These are phyloP conservation scores for Pangasius larnaudii DNA, from an alignment of 2,797 vertebrate genomes.

Conservation along the genomic window DNA sequence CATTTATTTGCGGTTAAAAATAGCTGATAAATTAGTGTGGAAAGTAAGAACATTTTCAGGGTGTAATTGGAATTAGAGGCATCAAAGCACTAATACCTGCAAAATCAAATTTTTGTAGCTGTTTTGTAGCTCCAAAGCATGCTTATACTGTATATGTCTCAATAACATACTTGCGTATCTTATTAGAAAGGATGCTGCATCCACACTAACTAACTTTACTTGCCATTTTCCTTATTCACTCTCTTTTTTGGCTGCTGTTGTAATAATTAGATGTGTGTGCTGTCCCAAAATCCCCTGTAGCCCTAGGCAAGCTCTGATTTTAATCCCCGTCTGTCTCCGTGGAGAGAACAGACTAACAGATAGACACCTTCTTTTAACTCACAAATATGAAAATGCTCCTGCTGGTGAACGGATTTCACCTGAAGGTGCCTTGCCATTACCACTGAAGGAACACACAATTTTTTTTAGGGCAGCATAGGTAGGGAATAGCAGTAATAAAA, in stretches of 20 bases:
- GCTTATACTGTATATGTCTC: not conserved
- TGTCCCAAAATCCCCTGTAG: conserved; percentile 77
- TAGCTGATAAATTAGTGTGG: not conserved
- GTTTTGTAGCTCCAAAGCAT: not conserved
- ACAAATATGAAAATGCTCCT: conserved; percentile 65
- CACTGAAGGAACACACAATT: conserved; percentile 76
- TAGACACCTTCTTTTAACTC: conserved; percentile 31
- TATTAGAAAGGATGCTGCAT: conserved; percentile 1
- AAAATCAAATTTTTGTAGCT: not conserved
- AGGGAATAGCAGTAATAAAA: conserved; percentile 34
- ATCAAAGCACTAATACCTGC: not conserved
- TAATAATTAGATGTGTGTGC: conserved; percentile 54
- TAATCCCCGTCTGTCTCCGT: conserved; percentile 24
- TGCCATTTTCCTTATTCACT: not conserved
- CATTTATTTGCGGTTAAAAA: not conserved
- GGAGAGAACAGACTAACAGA: conserved; percentile 31
- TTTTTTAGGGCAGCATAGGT: conserved; percentile 61
- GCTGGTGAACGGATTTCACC: conserved; percentile 63
- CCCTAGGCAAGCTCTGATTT: conserved; percentile 69
- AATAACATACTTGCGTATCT: not conserved
- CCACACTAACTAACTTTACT: not conserved
- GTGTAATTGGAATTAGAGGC: not conserved
- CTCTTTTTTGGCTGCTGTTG: conserved; percentile 9
- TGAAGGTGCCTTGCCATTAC: conserved; percentile 19
- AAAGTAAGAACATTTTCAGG: not conserved